These are phyloP conservation scores for Triplophysa tibetana DNA, from an alignment of 2,113 vertebrate genomes.

Conservation along the genomic window DNA sequence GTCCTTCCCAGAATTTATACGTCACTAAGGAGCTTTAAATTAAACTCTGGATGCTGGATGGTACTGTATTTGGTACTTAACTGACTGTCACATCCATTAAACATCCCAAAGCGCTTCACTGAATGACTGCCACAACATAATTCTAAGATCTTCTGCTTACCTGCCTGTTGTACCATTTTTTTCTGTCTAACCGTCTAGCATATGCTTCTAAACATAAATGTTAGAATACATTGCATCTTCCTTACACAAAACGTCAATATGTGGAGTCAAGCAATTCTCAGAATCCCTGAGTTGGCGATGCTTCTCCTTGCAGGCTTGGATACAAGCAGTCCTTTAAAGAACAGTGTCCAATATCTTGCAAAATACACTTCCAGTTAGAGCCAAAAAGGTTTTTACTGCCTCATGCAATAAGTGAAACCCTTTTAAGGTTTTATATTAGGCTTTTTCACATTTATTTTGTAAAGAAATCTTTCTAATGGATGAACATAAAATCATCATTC, in stretches of 20 bases:
- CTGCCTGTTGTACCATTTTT: too few species aligned
- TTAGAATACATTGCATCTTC: not conserved
- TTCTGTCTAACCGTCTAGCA: too few species aligned
- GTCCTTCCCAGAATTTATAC: not conserved
- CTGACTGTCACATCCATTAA: not conserved
- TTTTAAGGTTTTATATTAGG: not conserved
- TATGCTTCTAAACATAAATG: not conserved
- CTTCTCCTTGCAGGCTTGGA: not conserved
- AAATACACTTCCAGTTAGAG: not conserved
- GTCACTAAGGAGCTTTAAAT: not conserved
- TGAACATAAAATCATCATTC: too few species aligned
- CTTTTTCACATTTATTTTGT: too few species aligned
- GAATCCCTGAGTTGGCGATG: conserved; percentile 15
- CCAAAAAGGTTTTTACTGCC: not conserved
- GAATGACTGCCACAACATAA: too few species aligned
- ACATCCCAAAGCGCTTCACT: too few species aligned
- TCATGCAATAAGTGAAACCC: not conserved
- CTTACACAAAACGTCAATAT: not conserved
- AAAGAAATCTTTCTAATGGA: too few species aligned
- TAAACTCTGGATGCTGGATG: not conserved
- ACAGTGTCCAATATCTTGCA: not conserved
- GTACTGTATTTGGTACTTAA: not conserved
- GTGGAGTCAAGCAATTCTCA: not conserved
- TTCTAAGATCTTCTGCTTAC: not conserved
- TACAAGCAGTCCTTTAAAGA: conserved; percentile 3